phyloP scores from a whole-genome alignment of 2,113 vertebrate genomes.

The Triplophysa siluroides region DNA sequence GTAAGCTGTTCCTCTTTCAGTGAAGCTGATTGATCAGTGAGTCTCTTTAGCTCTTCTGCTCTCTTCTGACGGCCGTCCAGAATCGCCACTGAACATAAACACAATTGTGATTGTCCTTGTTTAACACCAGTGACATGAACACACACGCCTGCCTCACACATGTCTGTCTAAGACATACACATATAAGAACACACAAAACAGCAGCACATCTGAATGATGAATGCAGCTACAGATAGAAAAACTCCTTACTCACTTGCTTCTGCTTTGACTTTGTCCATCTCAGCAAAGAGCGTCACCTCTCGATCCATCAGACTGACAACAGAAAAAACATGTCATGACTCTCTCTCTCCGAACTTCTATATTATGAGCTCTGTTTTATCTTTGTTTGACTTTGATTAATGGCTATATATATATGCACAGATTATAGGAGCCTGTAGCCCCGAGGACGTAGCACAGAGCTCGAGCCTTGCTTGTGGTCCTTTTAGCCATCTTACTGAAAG shows the following conservation, averaged over 20 bases:
- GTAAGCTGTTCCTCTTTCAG: constrained; percentile 93
- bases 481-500: no score
- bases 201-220: no score
- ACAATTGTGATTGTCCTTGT: background rate
- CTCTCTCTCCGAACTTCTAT: no score
- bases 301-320: constrained; percentile 91
- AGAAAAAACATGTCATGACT: background rate
- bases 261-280: constrained; percentile 98
- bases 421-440: no score
- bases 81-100: constrained; percentile 78
- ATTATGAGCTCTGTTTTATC: no score
- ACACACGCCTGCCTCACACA: background rate
- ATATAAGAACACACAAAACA: background rate
- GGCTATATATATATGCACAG: no score
- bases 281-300: constrained; percentile 87
- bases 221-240: no score
- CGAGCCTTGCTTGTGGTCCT: no score
- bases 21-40: constrained; percentile 85
- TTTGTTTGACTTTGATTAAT: no score
- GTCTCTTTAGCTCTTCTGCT: constrained; percentile 84
- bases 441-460: no score
- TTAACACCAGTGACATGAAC: background rate
- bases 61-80: constrained; percentile 86
- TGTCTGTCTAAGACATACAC: background rate
- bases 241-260: constrained; percentile 85